A percentile compares a stretch with the other conserved stretches of the same genome.
Evolutionary conservation across 2,888 invertebrate genomes (phyloP).

Genomic region (Ellobium chinense): DNA sequence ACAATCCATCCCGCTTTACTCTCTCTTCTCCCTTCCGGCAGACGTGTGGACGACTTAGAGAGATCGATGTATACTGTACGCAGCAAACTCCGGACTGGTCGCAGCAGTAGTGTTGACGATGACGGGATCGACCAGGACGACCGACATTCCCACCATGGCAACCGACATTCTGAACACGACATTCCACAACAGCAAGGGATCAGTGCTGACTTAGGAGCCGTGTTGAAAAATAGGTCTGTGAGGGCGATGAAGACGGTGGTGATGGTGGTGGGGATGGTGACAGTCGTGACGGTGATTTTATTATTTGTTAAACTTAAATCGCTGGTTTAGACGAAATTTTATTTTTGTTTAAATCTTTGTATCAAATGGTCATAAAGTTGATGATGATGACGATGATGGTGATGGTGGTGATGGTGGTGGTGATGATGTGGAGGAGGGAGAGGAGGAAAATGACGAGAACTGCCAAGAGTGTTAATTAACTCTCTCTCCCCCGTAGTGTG

Average conservation of each 20-base stretch:
- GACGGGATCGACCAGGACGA: not conserved
- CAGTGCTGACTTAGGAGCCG: conserved; percentile 3
- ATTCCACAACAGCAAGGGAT: conserved; percentile 37
- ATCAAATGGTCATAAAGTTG: not conserved
- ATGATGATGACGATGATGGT: not conserved
- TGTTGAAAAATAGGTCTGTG: conserved; percentile 23
- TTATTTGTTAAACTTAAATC: too few relatives aligned
- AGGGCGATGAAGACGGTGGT: conserved; percentile 39
- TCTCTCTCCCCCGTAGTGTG: conserved; percentile 52
- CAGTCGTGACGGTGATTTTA: not conserved
- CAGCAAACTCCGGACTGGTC: conserved; percentile 31
- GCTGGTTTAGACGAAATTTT: too few relatives aligned
- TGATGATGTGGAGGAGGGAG: not conserved
- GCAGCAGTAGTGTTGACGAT: conserved; percentile 9
- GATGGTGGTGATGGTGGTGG: not conserved
- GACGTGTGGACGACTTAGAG: conserved; percentile 51
- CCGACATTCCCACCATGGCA: not conserved
- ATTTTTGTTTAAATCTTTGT: too few relatives aligned
- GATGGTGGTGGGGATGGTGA: conserved; percentile 42
- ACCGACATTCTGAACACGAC: not conserved
- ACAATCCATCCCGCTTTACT: too few relatives aligned
- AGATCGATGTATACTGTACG: conserved; percentile 23
- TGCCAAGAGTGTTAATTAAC: too few relatives aligned
- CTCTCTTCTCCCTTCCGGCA: too few relatives aligned
- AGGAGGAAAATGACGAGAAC: too few relatives aligned